Evolutionary conservation across 1,140 invertebrate species (phyloP).

Genomic region (Diachasma alloeum): DNA sequence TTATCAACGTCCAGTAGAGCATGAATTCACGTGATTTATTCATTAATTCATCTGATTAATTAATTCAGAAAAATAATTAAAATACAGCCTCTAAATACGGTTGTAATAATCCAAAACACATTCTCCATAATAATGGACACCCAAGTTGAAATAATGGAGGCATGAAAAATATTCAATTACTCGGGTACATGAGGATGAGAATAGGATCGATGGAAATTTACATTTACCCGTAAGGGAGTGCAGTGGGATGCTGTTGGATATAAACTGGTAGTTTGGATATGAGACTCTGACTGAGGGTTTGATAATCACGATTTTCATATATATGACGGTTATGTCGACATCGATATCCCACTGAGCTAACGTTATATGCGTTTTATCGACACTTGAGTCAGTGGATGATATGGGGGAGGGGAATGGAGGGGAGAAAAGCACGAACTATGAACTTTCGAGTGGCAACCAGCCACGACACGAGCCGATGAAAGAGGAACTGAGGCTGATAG

Average conservation of each 20-base stretch:
- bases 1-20: too few relatives aligned
- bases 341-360: not conserved
- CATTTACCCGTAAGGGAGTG: not conserved
- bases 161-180: not conserved
- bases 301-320: not conserved
- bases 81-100: too few relatives aligned
- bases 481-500: conserved; percentile 6
- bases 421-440: conserved; percentile 20
- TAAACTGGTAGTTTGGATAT: not conserved
- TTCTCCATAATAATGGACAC: not conserved
- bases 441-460: conserved; percentile 28
- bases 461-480: not conserved
- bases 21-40: too few relatives aligned
- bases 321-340: not conserved
- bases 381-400: not conserved
- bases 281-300: not conserved
- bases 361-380: not conserved
- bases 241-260: not conserved
- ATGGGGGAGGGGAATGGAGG: not conserved
- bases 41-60: too few relatives aligned
- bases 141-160: not conserved
- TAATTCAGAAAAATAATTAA: too few relatives aligned
- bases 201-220: not conserved
- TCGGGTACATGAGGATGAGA: not conserved
- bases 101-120: too few relatives aligned